These are phyloP conservation scores for Morpho helenor DNA, from an alignment of 2,888 invertebrate genomes.

Conservation along the genomic window DNA sequence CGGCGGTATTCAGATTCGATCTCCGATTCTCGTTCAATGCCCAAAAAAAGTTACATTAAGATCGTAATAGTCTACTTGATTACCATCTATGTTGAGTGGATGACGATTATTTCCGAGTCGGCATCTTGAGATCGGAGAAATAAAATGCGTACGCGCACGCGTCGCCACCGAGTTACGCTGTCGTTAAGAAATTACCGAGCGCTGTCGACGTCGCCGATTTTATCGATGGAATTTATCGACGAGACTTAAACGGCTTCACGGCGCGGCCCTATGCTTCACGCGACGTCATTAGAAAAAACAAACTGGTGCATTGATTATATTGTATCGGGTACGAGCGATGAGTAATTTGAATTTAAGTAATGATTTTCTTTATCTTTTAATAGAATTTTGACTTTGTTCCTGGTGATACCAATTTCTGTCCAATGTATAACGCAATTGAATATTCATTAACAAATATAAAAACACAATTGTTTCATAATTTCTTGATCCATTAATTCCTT, in stretches of 20 bases:
- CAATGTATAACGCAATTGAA: background rate
- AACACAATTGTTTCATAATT: no score
- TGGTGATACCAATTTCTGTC: no score
- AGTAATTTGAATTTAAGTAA: slow-evolving; percentile 11
- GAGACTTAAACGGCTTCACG: slow-evolving; percentile 55
- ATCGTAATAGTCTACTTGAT: slow-evolving; percentile 74
- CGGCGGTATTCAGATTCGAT: slow-evolving; percentile 39
- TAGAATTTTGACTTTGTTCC: background rate
- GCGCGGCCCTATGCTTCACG: slow-evolving; percentile 45
- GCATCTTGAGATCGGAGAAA: slow-evolving; percentile 66
- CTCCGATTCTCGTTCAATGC: slow-evolving; percentile 54
- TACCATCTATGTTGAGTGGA: slow-evolving; percentile 76
- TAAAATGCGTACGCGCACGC: slow-evolving; percentile 75
- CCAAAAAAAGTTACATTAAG: slow-evolving; percentile 71
- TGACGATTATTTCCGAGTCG: slow-evolving; percentile 75
- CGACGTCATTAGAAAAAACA: slow-evolving; percentile 38
- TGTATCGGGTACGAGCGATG: slow-evolving; percentile 13
- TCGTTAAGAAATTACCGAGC: slow-evolving; percentile 76
- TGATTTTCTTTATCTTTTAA: background rate
- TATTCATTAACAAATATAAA: no score
- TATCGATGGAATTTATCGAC: slow-evolving; percentile 79
- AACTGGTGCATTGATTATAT: slow-evolving; percentile 28
- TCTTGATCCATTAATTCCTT: no score
- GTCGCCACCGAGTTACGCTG: slow-evolving; percentile 78
- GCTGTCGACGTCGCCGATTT: slow-evolving; percentile 72